Base-by-base conservation (phyloP, 2,113 vertebrate species). In the Columbina picui region DNA sequence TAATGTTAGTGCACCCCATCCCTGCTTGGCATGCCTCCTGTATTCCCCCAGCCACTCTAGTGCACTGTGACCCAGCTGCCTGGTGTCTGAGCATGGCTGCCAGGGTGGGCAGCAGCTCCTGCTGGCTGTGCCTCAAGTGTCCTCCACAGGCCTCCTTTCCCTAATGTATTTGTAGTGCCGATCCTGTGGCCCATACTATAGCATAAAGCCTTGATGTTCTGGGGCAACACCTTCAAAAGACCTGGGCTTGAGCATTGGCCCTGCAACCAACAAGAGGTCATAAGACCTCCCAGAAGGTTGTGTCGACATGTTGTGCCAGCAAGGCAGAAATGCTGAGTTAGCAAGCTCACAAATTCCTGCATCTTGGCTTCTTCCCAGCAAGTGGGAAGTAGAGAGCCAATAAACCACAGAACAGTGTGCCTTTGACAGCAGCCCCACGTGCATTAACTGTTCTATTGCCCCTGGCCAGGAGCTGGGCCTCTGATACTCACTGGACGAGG, bases 321-420 rank as follows among this genome's bases (percentile, higher is more conserved):
- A 67, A 78, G 34, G 49, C 20, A 84, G 76, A 93, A 94, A 84
- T 63, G 80, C n/a, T 78, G 86, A 82, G 56, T 56, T 94, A 78
- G n/a, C 47, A 56, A 39, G 14, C 45, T 75, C 55, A 45, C 60
- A 79, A 59, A 82, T 68, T 73, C 32, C 34, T 63, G 39, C 32
- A 50, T 56, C 84, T 86, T 90, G 90, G 39, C 64, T 78, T 94
- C 36, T 20, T 77, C 71, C 34, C 89, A 89, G 90, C 19, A 74
- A 30, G 34, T 25, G n/a, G 53, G 81, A 85, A 34, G 30, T 50
- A 88, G 25, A 52, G 50, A 97, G 38, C 60, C 64, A 70, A 43
- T 53, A 87, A 94, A 83, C n/a, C 73, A n/a, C 10, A 23, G 56
- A 88, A 38, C 18, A 0, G 10, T 74, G 77, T 80, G 57, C 27